Base-by-base conservation (phyloP, 1,140 invertebrate genomes). In the Caenorhabditis briggsae region DNA sequence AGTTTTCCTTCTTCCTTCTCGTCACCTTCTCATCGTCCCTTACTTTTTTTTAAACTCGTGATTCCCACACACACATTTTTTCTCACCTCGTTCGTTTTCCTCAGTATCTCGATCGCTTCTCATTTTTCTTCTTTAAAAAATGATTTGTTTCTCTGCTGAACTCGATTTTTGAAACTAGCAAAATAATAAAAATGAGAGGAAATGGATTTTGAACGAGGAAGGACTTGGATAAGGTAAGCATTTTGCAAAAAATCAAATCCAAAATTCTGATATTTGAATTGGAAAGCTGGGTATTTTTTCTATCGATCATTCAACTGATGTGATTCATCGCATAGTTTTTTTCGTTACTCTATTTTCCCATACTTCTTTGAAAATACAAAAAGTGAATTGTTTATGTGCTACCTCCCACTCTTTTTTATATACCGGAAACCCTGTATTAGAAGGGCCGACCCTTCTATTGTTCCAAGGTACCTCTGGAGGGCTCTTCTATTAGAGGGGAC, bases 1-100 rank as follows among this genome's bases (percentile, higher is more conserved):
- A 88, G 90, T 91, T 59, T n/a, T 58, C n/a, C 56, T 20, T 20
- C 56, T 53, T 53, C 46, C 43, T n/a, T 33, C 85, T 23, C 78
- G 14, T 55, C 41, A 59, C 82, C 56, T 59, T 78, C 56, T n/a
- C n/a, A 14, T 58, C 46, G 1, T 33, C 33, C 33, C 33, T 33
- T 33, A 33, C 33, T 33, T 33, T 33, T 33, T 33, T 33, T 33
- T 33, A 1, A 33, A 33, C 33, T 33, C 33, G 33, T 2, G 33
- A 46, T 48, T 53, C 85, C 59, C 82, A 70, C 58, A 82, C 46
- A 61, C 43, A 20, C 50, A 25, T 50, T 64, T 61, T 83, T 83
- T 64, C 56, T 82, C 56, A 65, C 33, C 61, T 48, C 78, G 56
- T 53, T 70, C 58, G 11, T 61, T 46, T 84, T 83, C 12, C 23